phyloP scores from a whole-genome alignment of 1,140 invertebrate species.

The Drosophila baimaii region DNA sequence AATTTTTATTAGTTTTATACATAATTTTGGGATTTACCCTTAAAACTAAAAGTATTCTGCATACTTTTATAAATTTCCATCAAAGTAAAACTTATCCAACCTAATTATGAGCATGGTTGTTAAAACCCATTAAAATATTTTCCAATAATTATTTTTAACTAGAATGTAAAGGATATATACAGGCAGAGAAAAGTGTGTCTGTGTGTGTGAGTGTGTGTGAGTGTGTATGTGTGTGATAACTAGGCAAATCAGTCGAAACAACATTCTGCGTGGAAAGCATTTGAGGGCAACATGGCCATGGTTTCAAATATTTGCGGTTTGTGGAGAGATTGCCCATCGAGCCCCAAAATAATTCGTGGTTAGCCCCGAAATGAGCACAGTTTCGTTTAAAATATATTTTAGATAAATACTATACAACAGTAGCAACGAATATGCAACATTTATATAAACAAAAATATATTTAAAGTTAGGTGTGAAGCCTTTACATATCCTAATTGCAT shows the following conservation, averaged over 20 bases:
- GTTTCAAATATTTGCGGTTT: conserved; percentile 60
- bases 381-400: conserved; percentile 10
- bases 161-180: conserved; percentile 9
- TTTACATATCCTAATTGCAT: neutral
- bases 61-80: conserved; percentile 8
- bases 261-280: conserved; percentile 22
- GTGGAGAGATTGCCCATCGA: conserved; percentile 13
- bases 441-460: neutral
- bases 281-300: conserved; percentile 16
- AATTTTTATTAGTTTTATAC: neutral
- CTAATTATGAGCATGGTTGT: neutral
- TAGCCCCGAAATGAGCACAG: conserved; percentile 19
- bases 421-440: neutral
- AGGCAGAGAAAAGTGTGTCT: no score
- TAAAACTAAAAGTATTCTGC: neutral
- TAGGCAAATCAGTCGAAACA: conserved; percentile 52
- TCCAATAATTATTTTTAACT: conserved; percentile 18
- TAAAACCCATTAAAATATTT: conserved; percentile 12
- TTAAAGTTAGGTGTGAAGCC: neutral
- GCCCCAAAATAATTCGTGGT: conserved; percentile 51
- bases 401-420: neutral
- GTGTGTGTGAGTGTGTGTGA: conserved; percentile 17
- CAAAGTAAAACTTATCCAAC: neutral
- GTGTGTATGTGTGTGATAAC: conserved; percentile 28
- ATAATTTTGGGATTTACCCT: neutral